Evolutionary conservation across 2,797 vertebrate species (phyloP).

Genomic region (Parotocinclus haroldoi): DNA sequence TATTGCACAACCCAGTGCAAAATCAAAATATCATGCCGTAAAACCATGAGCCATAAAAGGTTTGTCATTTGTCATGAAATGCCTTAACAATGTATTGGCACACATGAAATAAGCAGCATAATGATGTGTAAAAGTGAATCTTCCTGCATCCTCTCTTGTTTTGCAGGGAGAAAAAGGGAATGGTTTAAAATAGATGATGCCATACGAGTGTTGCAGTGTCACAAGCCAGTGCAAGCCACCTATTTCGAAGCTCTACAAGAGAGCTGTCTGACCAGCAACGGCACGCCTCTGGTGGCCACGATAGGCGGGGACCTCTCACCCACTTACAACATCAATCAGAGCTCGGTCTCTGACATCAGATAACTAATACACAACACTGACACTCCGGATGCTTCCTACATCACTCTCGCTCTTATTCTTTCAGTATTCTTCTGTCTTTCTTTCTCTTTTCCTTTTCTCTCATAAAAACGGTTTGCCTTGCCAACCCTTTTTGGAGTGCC

Average conservation of each 20-base stretch:
- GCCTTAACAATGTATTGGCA: neutral
- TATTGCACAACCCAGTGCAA: too few relatives aligned
- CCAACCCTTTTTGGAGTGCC: constrained; percentile 71
- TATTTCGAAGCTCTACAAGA: constrained; percentile 92
- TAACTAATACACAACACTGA: constrained; percentile 79
- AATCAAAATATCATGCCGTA: too few relatives aligned
- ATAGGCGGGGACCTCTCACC: constrained; percentile 75
- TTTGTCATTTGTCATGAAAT: neutral
- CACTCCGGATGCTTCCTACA: constrained; percentile 64
- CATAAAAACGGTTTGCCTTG: constrained; percentile 68
- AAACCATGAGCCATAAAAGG: neutral
- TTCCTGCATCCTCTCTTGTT: constrained; percentile 45
- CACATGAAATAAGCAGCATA: too few relatives aligned
- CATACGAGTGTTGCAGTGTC: constrained; percentile 88
- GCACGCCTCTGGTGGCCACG: constrained; percentile 87
- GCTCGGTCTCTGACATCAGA: constrained; percentile 93
- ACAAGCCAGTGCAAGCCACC: constrained; percentile 97
- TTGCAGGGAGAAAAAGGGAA: constrained; percentile 95
- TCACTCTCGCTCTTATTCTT: constrained; percentile 72
- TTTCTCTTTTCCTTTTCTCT: constrained; percentile 25
- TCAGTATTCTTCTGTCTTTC: constrained; percentile 47
- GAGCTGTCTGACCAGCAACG: constrained; percentile 91
- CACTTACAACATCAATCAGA: constrained; percentile 86
- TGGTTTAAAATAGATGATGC: constrained; percentile 98
- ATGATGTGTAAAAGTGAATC: constrained; percentile 10